Evolutionary conservation across 2,888 invertebrate genomes (phyloP), one percentile per base, ranked within the genome.

Genomic region (Drosophila multiciliata): DNA sequence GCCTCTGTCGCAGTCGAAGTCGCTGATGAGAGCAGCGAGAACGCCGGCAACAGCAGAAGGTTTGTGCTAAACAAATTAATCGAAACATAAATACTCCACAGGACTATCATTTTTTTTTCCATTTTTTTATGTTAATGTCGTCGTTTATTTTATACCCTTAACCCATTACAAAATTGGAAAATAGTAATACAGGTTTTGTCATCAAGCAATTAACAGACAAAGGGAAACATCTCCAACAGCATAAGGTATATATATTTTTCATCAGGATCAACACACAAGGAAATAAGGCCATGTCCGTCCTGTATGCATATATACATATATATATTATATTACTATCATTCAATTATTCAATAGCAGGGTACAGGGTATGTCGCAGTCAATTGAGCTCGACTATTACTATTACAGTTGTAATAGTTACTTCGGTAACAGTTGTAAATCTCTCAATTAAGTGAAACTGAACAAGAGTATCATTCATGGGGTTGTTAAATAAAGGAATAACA

Each of bases 11-110:
- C 66, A n/a, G 26, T n/a, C 54, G 40, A 63, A 29, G 55, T 53
- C 20, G 72, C 65, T 50, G 60, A 57, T 20, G 65, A 68, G 40
- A 75, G 72, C 72, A 42, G 55, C 36, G 79, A 78, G 26, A 60
- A 17, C 42, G 23, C 23, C 15, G 50, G 23, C 48, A 55, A 15
- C 53, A 59, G 26, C 36, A 52, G 38, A 62, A 78, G 79, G 77
- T 78, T 57, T 33, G 78, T 65, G 32, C 23, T 9, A n/a, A 32
- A 36, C 20, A 15, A 45, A 45, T 23, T 23, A 23, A 45, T 45
- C 45, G 15, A 45, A 45, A 15, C 23, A 45, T 15, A 45, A 23
- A 45, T 23, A 15, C 23, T 45, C 15, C 45, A 8, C 23, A 23
- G 23, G 45, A 15, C 23, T 45, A 12, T 42, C 1, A 1, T 23